Base-by-base conservation (phyloP, 2,888 invertebrate species). In the Pachymerium ferrugineum region DNA sequence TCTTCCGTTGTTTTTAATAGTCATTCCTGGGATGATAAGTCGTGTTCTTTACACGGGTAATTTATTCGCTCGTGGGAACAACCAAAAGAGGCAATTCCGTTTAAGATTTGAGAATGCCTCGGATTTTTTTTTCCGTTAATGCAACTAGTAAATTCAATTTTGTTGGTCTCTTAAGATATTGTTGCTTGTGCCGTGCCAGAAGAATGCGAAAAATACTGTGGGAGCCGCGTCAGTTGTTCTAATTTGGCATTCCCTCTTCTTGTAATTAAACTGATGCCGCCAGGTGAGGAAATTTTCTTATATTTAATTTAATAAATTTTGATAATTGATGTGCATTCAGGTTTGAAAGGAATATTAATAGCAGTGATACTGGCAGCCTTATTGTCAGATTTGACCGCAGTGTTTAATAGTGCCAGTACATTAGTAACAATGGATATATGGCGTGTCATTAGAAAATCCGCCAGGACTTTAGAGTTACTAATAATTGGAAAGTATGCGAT, bases 381-480 rank as follows among this genome's bases (percentile, higher is more conserved):
- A 6, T 85, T 86, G 85, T 84, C 84, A 73, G 85, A 84, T 12
- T 78, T 86, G 35, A 85, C 85, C 1, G 86, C 86, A 10, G 85
- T 86, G 62, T 86, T 86, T 78, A 86, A 86, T 80, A 85, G 85
- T 72, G 83, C 84, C 72, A 84, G 84, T 69, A 85, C 84, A 5
- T 81, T 86, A 75, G 86, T 86, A 79, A 86, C 86, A 0, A 83
- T 86, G 78, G 86, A 86, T 78, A 83, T 86, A 72, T 86, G 85
- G 82, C 82, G 81, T 12, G 78, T 80, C 29, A 78, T 85, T 31
- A 77, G 85, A 28, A 82, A 82, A 73, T 80, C 80, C 29, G 81
- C 85, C 10, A 78, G 79, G 2, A 80, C 79, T 14, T 79, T 78
- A 25, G 85, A 85, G 77, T 79, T 83, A 19, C 81, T 85, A 75